Base-by-base conservation (phyloP, 2,888 invertebrate genomes). In the Pseudococcus jackbeardsleyi region DNA sequence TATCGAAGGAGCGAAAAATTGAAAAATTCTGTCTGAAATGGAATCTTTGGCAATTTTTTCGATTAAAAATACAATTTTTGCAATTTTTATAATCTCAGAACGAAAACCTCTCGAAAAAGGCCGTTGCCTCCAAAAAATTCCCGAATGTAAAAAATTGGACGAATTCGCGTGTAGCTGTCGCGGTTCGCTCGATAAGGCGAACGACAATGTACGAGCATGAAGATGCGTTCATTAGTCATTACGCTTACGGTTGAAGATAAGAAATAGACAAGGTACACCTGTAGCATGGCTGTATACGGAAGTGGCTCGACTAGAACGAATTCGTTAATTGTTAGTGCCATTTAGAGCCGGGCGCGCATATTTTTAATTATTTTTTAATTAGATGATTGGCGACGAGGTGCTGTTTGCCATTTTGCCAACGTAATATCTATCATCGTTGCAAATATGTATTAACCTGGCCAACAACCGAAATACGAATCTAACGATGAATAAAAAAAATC, bases 351-450 rank as follows among this genome's bases (percentile, higher is more conserved):
- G 5, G 50, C 19, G 64, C 19, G 22, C 50, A 17, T 64, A 22
- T 7, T 64, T 64, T 64, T 64, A 64, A 64, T 64, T 64, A 64
- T 64, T 64, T 64, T 64, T 64, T 22, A 64, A 64, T 64, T 64
- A 64, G 12, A 64, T 19, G 54, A 12, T 54, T 54, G 54, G 54
- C 54, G 1, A 33, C 54, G 1, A 33, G 26, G 54, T 17, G n/a
- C n/a, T 19, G 7, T n/a, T 59, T n/a, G 59, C 9, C 59, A 19
- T 59, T 59, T 59, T 59, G 59, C 59, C 59, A 59, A 59, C 59
- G 19, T 59, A 59, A 59, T n/a, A 59, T 54, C 17, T 5, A 54
- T 17, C 17, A 54, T 54, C 17, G 12, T 33, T 33, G 26, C 26
- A 33, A 33, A 33, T 33, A 33, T 33, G 26, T 33, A 54, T 54